Evolutionary conservation across 1,140 invertebrate genomes (phyloP).

Genomic region (Atopsyche davidsoni): DNA sequence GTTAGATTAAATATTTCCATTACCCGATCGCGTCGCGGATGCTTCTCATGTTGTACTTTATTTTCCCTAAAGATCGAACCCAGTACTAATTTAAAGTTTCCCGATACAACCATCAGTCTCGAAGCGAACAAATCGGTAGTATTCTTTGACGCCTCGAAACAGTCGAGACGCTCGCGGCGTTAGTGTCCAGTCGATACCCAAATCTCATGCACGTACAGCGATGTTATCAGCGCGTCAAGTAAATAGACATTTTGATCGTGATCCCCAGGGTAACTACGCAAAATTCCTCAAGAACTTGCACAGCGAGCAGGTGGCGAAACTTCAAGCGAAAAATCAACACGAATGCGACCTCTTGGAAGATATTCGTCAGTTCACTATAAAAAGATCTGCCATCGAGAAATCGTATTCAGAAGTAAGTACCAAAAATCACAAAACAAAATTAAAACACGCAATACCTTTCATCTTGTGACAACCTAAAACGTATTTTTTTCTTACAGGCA

Average conservation of each 20-base stretch:
- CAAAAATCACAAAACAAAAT: background rate
- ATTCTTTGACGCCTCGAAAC: too few relatives aligned
- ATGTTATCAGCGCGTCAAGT: too few relatives aligned
- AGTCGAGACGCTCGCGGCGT: too few relatives aligned
- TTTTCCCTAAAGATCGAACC: too few relatives aligned
- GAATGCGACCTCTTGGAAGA: slow-evolving; percentile 93
- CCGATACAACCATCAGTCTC: too few relatives aligned
- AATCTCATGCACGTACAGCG: too few relatives aligned
- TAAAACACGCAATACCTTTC: slow-evolving; percentile 4
- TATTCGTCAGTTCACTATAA: slow-evolving; percentile 86
- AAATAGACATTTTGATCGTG: background rate
- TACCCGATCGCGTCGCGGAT: too few relatives aligned
- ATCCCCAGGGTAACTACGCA: slow-evolving; percentile 72
- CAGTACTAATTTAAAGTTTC: too few relatives aligned
- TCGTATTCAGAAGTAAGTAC: slow-evolving; percentile 86
- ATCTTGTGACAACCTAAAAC: slow-evolving; percentile 6
- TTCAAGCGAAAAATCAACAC: slow-evolving; percentile 92
- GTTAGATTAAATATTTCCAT: too few relatives aligned
- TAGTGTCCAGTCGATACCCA: too few relatives aligned
- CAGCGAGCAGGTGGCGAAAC: slow-evolving; percentile 84
- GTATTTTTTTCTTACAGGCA: slow-evolving; percentile 58
- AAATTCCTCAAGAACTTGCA: slow-evolving; percentile 90
- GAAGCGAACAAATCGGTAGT: too few relatives aligned
- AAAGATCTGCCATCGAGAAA: slow-evolving; percentile 87
- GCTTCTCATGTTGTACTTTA: too few relatives aligned